A percentile compares a stretch with the other conserved stretches of the same genome.
Evolutionary conservation across 2,797 vertebrate genomes (phyloP).

Genomic region (Danio tinwini): DNA sequence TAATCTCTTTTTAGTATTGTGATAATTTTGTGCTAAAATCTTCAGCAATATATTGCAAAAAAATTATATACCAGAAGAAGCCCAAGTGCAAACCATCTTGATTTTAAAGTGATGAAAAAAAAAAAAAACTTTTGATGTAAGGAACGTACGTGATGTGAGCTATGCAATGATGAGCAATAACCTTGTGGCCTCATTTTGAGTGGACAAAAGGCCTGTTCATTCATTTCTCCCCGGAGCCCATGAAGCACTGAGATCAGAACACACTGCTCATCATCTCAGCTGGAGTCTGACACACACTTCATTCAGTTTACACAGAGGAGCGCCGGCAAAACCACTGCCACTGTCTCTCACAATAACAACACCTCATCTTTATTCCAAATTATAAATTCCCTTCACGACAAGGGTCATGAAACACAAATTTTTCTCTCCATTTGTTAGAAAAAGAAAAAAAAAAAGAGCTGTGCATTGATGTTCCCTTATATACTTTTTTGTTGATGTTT

Average conservation of each 20-base stretch:
- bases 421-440: not conserved
- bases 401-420: not conserved
- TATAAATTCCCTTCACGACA: not conserved
- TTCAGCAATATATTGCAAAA: too few relatives aligned
- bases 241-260: conserved; percentile 1
- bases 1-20: too few relatives aligned
- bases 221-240: not conserved
- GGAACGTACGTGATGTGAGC: not conserved
- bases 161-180: conserved; percentile 1
- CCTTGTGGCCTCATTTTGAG: conserved; percentile 4
- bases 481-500: not conserved
- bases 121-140: not conserved
- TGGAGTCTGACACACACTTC: conserved; percentile 34
- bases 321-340: not conserved
- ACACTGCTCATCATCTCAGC: conserved; percentile 34
- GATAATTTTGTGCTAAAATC: too few relatives aligned
- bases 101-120: not conserved
- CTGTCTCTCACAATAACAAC: conserved; percentile 28
- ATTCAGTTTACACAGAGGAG: conserved; percentile 25
- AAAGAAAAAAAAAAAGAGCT: not conserved
- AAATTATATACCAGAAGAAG: too few relatives aligned
- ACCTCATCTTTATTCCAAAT: not conserved
- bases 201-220: conserved; percentile 1
- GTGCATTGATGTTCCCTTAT: not conserved
- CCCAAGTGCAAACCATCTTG: not conserved